A percentile compares a stretch with the other conserved stretches of the same genome.
Conservation (phyloP, 2,888 invertebrate genomes). For the Synergus laeviventris region DNA sequence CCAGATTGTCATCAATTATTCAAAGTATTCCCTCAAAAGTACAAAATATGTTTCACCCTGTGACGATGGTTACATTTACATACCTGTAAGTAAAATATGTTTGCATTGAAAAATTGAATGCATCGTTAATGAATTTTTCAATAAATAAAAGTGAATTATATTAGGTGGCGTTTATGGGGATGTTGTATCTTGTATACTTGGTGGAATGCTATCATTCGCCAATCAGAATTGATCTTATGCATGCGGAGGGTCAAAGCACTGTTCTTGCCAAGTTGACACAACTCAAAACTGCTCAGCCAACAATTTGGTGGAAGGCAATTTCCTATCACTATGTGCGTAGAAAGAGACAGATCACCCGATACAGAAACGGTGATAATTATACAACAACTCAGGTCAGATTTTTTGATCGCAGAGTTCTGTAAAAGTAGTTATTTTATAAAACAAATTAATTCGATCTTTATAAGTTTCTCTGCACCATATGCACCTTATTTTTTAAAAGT, state of each 20-base stretch:
- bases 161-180: slow-evolving; percentile 84
- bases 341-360: slow-evolving; percentile 86
- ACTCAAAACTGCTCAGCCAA: slow-evolving; percentile 83
- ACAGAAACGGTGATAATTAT: slow-evolving; percentile 88
- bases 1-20: slow-evolving; percentile 80
- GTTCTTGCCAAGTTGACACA: slow-evolving; percentile 82
- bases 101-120: not conserved
- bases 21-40: slow-evolving; percentile 81
- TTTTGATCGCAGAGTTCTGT: not conserved
- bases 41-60: slow-evolving; percentile 85
- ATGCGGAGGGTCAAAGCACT: slow-evolving; percentile 81
- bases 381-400: slow-evolving; percentile 85
- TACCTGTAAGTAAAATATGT: slow-evolving; percentile 78
- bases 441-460: not conserved
- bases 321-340: slow-evolving; percentile 90
- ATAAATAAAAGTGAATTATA: slow-evolving; percentile 9
- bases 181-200: slow-evolving; percentile 88
- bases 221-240: slow-evolving; percentile 83
- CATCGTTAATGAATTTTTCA: not conserved
- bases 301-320: slow-evolving; percentile 92
- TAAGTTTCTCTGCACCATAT: not conserved
- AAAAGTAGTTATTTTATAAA: not conserved
- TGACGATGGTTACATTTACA: slow-evolving; percentile 89
- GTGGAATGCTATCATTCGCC: slow-evolving; percentile 91
- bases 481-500: not conserved